Conservation (phyloP, 2,113 vertebrate species). For the Acanthisitta chloris region DNA sequence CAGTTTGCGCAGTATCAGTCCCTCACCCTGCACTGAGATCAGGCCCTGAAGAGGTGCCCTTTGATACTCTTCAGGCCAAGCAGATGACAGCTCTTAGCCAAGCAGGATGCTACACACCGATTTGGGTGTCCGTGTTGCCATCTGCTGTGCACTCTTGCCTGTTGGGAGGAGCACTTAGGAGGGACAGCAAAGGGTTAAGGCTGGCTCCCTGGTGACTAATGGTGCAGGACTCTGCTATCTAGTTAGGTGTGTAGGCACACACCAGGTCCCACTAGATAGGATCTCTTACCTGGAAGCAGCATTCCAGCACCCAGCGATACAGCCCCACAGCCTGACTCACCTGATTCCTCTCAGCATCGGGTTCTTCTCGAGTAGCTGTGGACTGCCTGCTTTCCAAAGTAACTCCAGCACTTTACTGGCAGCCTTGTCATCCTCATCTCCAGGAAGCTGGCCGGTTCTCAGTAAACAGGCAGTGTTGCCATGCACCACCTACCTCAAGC, state of each 20-base stretch:
- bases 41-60: neutral
- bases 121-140: neutral
- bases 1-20: neutral
- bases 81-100: neutral
- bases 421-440: neutral
- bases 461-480: neutral
- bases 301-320: neutral
- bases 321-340: slow-evolving; percentile 8
- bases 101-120: fast-evolving
- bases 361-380: neutral
- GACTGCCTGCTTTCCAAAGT: fast-evolving
- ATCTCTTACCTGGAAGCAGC: slow-evolving; percentile 54
- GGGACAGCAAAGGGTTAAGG: slow-evolving; percentile 23
- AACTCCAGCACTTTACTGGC: neutral
- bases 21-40: neutral
- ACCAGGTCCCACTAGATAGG: slow-evolving; percentile 15
- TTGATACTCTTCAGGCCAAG: neutral
- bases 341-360: neutral
- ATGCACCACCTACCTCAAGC: neutral
- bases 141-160: neutral
- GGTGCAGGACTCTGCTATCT: slow-evolving; percentile 32
- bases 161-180: neutral
- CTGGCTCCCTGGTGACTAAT: slow-evolving; percentile 5
- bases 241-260: slow-evolving; percentile 57
- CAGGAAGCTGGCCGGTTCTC: neutral